Conservation (phyloP, 2,113 vertebrate genomes). For the Dryoscopus gambensis region DNA sequence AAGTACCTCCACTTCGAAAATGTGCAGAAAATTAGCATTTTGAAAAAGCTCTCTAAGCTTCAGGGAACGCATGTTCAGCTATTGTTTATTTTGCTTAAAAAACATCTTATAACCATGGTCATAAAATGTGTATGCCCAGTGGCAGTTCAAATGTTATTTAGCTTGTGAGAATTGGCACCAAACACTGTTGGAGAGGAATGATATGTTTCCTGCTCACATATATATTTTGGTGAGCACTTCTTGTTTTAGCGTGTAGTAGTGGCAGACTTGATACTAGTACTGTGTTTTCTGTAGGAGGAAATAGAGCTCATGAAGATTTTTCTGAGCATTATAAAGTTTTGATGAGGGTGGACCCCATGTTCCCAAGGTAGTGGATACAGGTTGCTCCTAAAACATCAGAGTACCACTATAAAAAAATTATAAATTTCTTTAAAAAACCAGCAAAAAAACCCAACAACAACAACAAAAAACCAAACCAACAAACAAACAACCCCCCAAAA, state of each 20-base stretch:
- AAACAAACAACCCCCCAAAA: no score
- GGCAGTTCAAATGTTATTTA: background rate
- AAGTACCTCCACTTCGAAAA: background rate
- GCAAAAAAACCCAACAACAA: no score
- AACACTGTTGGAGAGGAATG: background rate
- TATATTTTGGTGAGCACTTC: fast-evolving
- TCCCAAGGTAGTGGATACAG: background rate
- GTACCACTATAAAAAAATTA: background rate
- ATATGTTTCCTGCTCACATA: background rate
- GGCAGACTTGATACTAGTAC: background rate
- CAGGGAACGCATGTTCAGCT: background rate
- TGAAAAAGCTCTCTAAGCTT: background rate
- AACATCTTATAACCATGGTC: background rate
- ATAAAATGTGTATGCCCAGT: background rate
- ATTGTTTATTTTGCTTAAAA: background rate
- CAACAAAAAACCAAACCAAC: no score
- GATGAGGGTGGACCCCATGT: fast-evolving
- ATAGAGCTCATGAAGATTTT: background rate
- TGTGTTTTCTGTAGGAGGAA: background rate
- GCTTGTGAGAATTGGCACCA: background rate
- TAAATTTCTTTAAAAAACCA: background rate
- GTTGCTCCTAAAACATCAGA: background rate
- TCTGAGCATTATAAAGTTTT: background rate
- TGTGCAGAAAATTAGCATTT: background rate
- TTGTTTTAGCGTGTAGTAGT: background rate